A percentile compares a stretch with the other conserved stretches of the same genome.
These are phyloP conservation scores for Crax fasciolata DNA, from an alignment of 2,797 vertebrate species.

Conservation along the genomic window DNA sequence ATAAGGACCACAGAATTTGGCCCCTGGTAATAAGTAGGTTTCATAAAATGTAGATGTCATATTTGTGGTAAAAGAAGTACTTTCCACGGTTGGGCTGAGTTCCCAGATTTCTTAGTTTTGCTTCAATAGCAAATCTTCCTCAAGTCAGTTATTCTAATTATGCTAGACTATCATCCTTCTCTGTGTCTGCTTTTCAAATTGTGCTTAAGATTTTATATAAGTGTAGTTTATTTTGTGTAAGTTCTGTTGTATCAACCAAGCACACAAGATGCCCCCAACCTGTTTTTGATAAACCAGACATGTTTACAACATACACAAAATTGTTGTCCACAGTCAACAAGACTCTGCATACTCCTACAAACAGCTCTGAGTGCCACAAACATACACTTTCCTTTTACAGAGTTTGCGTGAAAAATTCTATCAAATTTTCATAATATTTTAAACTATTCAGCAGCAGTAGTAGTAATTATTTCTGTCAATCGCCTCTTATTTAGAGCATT, in stretches of 20 bases:
- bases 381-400: background rate
- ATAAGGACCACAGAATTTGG: slow-evolving; percentile 67
- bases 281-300: background rate
- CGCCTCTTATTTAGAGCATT: background rate
- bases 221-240: background rate
- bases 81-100: slow-evolving; percentile 83
- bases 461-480: background rate
- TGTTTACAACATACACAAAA: background rate
- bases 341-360: background rate
- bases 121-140: slow-evolving; percentile 75
- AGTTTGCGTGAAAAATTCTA: background rate
- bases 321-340: background rate
- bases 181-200: background rate
- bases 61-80: slow-evolving; percentile 83
- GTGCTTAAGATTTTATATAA: background rate
- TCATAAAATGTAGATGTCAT: slow-evolving; percentile 78
- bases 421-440: background rate
- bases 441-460: background rate
- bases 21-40: slow-evolving; percentile 78
- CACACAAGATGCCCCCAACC: background rate
- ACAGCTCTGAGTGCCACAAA: background rate
- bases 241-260: background rate
- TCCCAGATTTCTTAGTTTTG: slow-evolving; percentile 79
- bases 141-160: slow-evolving; percentile 66
- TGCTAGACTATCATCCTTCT: slow-evolving; percentile 6